Evolutionary conservation across 2,888 invertebrate genomes (phyloP), one percentile per base, ranked within the genome.

Genomic region (Pheosia tremula): DNA sequence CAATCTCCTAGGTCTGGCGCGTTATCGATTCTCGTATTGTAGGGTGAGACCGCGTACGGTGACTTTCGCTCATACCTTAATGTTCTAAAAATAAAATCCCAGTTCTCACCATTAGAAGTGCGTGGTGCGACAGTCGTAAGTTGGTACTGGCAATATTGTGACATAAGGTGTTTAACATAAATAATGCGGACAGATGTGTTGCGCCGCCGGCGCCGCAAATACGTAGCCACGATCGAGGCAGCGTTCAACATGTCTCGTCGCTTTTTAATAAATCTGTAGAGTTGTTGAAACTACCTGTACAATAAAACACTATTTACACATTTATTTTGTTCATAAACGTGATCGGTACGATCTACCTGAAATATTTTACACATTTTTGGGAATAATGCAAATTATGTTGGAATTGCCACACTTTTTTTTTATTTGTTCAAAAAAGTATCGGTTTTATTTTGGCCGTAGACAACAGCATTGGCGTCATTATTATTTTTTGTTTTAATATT

Each of bases 161-260:
- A 92, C 93, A 93, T 92, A 93, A 92, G 93, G 93, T 93, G 91
- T 93, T 93, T 93, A 93, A 92, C 93, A 93, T 93, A 93, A 93
- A 93, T 93, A 93, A 93, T 92, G 86, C 87, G 87, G 86, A 89
- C 93, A 93, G 93, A 92, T 93, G 93, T 87, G 93, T 85, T 84
- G 71, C 75, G 93, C 93, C 93, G 84, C 87, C 80, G 92, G 93
- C 91, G 74, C 79, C 78, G 85, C 91, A 91, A 91, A 92, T 91
- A 91, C 89, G 87, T 87, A 86, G 85, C 86, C 84, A 85, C 83
- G 80, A 83, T 72, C 82, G 81, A 73, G 72, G 64, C 77, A 64
- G 65, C 59, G 77, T 64, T 84, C 85, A 76, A 55, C 55, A 39
- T 87, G 85, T 85, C 83, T 80, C 80, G 79, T 79, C 79, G 80